phyloP scores from a whole-genome alignment of 2,888 invertebrate genomes.

The Xanthostigma xanthostigma region DNA sequence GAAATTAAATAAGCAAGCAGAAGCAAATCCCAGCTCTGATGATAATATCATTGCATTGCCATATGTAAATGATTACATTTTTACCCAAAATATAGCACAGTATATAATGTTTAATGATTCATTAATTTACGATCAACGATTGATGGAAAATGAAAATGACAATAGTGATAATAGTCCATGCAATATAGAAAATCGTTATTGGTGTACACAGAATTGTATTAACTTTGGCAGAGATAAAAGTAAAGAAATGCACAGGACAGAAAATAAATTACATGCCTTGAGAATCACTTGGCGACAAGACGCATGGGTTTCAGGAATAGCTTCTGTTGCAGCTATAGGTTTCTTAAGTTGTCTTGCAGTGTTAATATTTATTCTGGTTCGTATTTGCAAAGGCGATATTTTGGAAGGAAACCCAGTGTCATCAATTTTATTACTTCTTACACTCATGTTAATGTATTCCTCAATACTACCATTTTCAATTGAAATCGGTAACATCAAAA shows the following conservation, averaged over 20 bases:
- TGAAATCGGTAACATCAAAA: conserved; percentile 28
- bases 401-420: conserved; percentile 51
- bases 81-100: background rate
- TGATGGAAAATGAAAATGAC: conserved; percentile 2
- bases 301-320: conserved; percentile 44
- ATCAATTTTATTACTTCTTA: conserved; percentile 31
- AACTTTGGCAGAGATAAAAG: conserved; percentile 13
- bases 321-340: conserved; percentile 51
- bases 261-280: conserved; percentile 6
- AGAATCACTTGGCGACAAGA: conserved; percentile 22
- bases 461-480: conserved; percentile 35
- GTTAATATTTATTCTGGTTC: conserved; percentile 45
- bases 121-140: background rate
- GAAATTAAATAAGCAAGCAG: background rate
- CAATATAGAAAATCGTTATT: conserved; percentile 8
- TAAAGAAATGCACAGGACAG: conserved; percentile 8
- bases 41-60: background rate
- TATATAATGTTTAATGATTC: conserved; percentile 1
- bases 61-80: background rate
- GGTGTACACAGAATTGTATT: conserved; percentile 14
- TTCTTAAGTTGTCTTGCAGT: conserved; percentile 47
- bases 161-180: conserved; percentile 4
- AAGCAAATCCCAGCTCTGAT: background rate
- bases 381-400: conserved; percentile 45
- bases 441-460: conserved; percentile 32